Conservation (phyloP, 1,140 invertebrate genomes). For the Limonius californicus region DNA sequence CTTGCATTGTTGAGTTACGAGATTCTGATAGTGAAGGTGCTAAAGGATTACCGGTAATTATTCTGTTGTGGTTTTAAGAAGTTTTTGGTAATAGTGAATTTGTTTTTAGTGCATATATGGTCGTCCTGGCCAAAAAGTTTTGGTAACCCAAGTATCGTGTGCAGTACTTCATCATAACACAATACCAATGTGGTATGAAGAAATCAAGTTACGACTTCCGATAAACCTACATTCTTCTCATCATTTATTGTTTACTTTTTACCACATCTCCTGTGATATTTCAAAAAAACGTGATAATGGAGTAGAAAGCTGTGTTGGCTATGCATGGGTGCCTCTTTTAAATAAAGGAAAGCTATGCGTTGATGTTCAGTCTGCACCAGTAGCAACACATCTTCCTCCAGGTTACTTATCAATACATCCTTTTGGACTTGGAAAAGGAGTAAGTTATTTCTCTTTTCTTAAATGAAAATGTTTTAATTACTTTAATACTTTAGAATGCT, state of each 20-base stretch:
- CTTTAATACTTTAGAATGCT: slow-evolving; percentile 62
- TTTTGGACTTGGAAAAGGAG: slow-evolving; percentile 84
- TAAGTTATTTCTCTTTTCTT: slow-evolving; percentile 50
- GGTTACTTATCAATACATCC: slow-evolving; percentile 87
- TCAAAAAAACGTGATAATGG: slow-evolving; percentile 75
- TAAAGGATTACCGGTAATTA: slow-evolving; percentile 63
- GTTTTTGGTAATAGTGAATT: no score
- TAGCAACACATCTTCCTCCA: slow-evolving; percentile 78
- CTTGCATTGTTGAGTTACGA: slow-evolving; percentile 79
- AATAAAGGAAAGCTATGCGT: slow-evolving; percentile 76
- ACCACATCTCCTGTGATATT: slow-evolving; percentile 83
- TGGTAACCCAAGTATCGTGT: slow-evolving; percentile 63
- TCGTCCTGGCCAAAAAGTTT: slow-evolving; percentile 59
- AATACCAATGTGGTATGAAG: slow-evolving; percentile 78
- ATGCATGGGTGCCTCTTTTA: slow-evolving; percentile 83
- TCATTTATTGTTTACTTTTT: slow-evolving; percentile 85
- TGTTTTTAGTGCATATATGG: slow-evolving; percentile 70
- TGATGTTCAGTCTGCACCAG: slow-evolving; percentile 74
- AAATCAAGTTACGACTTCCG: slow-evolving; percentile 83
- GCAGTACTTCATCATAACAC: slow-evolving; percentile 78
- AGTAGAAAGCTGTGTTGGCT: slow-evolving; percentile 85
- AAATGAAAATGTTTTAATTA: background rate
- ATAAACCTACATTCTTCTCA: slow-evolving; percentile 72
- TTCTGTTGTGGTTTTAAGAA: no score
- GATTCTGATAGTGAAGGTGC: slow-evolving; percentile 71